Evolutionary conservation across 2,797 vertebrate genomes (phyloP).

Genomic region (Premnoplex brunnescens): DNA sequence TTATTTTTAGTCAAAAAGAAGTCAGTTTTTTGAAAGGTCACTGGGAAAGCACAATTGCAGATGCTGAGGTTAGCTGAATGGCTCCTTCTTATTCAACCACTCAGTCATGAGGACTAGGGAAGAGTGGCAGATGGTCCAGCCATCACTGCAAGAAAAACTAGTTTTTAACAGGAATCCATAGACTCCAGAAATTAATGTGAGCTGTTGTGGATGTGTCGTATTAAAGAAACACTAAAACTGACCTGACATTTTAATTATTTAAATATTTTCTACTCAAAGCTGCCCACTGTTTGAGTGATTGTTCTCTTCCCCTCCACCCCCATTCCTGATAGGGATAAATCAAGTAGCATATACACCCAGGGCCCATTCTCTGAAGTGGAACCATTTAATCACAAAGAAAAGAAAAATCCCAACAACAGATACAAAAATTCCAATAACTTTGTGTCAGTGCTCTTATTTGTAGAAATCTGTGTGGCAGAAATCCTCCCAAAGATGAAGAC

Average conservation of each 20-base stretch:
- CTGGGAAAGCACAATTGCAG: not conserved
- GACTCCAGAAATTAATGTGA: not conserved
- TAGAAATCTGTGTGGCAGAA: not conserved
- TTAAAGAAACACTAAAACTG: not conserved
- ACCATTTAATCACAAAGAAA: not conserved
- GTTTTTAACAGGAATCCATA: not conserved
- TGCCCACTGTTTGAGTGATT: not conserved
- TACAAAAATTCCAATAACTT: not conserved
- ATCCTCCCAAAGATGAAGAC: not conserved
- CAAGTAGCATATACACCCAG: not conserved
- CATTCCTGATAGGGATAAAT: not conserved
- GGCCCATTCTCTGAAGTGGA: not conserved
- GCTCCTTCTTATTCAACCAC: not conserved
- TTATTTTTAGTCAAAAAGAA: conserved; percentile 7
- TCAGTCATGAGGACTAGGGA: not conserved
- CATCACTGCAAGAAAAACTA: not conserved
- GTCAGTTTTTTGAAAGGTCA: not conserved
- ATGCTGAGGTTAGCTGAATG: not conserved
- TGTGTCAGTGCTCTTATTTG: not conserved
- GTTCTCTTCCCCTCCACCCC: not conserved
- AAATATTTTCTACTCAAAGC: not conserved
- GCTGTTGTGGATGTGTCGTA: accelerated
- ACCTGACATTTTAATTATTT: not conserved
- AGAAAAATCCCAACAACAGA: accelerated
- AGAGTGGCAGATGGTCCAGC: not conserved